Base-by-base conservation (phyloP, 2,797 vertebrate genomes). In the Crocidura indochinensis region DNA sequence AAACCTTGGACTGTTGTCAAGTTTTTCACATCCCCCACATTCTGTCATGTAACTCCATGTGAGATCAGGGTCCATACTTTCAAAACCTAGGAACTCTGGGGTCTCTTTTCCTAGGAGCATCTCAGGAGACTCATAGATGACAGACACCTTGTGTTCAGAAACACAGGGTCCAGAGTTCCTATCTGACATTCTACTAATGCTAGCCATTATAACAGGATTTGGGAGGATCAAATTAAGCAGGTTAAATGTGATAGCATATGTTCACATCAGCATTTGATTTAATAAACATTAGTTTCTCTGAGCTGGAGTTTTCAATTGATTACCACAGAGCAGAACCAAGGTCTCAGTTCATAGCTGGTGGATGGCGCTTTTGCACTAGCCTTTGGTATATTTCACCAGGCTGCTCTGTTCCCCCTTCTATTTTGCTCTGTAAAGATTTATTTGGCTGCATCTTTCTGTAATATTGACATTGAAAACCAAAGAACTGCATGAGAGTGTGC, bases 361-460 rank as follows among this genome's bases (percentile, higher is more conserved):
- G 10, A 26, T 26, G 56, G 56, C 31, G 56, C 6, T 53, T 84
- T 24, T 73, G 53, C 26, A 9, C 38, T 27, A 6, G 38, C 29
- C 44, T 1, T 60, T 44, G 29, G 22, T n/a, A 72, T 46, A 0
- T 73, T 75, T 72, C 44, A 14, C 72, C 3, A 24, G 38, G 26
- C 47, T 15, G 11, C 71, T 9, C 0, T 38, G n/a, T 68, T 62
- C 24, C n/a, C 65, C 64, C 46, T 83, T 27, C 12, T 14, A 8
- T 56, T 69, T 88, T 71, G 27, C 64, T 88, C 77, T 53, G 47
- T 73, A 22, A 88, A 84, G 53, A 89, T 8, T 83, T 72, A 76
- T 79, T 91, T 87, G 15, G 69, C 29, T 19, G 62, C 6, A 60
- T 60, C 71, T 92, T 87, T 64, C 9, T 15, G 0, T 90, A n/a